phyloP scores from a whole-genome alignment of 2,113 vertebrate species.

The Eubucco bourcierii region DNA sequence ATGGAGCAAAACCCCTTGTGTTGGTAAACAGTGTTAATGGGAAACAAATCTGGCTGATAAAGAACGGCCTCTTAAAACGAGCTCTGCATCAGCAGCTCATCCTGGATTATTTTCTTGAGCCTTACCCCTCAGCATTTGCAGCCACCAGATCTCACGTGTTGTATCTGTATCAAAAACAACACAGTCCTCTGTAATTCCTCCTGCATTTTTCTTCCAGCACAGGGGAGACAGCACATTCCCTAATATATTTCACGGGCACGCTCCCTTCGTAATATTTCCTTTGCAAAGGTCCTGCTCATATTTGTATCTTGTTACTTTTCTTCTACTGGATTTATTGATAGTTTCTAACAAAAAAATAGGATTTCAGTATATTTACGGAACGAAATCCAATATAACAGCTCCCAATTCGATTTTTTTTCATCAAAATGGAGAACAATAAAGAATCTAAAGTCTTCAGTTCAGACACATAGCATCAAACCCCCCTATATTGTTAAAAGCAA shows the following conservation, averaged over 20 bases:
- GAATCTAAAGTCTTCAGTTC: conserved; percentile 86
- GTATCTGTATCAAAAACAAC: conserved; percentile 66
- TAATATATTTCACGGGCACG: conserved; percentile 76
- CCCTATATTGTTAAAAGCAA: conserved; percentile 91
- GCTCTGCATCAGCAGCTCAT: background rate
- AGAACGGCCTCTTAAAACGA: background rate
- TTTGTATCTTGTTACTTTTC: conserved; percentile 94
- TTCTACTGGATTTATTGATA: conserved; percentile 97
- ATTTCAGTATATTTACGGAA: conserved; percentile 97
- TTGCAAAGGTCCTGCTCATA: conserved; percentile 87
- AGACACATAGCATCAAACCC: conserved; percentile 87
- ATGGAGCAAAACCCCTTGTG: background rate
- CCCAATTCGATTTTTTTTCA: conserved; percentile 96
- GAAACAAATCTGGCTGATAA: background rate
- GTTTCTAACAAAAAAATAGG: conserved; percentile 97
- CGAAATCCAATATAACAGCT: conserved; percentile 92
- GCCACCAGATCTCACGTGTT: conserved; percentile 40
- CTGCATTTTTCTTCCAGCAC: conserved; percentile 67
- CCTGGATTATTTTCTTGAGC: conserved; percentile 5
- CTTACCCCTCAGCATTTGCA: background rate
- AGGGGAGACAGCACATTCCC: conserved; percentile 66
- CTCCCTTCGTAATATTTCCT: conserved; percentile 80
- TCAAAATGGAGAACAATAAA: conserved; percentile 98
- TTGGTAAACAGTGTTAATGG: background rate
- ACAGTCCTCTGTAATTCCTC: conserved; percentile 49